phyloP scores from a whole-genome alignment of 2,797 vertebrate species.

The Gallinago nigripennis region DNA sequence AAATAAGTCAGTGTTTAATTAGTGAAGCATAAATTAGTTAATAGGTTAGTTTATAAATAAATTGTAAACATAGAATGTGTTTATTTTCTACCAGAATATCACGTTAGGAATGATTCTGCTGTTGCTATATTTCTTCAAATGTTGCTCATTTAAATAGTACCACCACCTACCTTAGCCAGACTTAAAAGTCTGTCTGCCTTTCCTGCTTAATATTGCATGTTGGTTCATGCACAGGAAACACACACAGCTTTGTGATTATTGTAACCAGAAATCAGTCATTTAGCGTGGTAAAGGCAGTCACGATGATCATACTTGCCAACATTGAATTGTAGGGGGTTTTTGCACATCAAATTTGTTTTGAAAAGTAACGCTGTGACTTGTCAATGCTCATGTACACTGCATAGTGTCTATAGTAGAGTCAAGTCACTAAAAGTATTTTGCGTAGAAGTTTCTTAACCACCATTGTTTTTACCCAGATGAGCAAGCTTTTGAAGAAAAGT shows the following conservation, averaged over 20 bases:
- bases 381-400: rapidly evolving
- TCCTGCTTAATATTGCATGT: neutral
- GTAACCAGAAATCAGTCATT: neutral
- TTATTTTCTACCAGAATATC: neutral
- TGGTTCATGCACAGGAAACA: neutral
- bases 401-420: rapidly evolving
- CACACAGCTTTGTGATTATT: neutral
- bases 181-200: neutral
- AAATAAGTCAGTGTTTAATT: neutral
- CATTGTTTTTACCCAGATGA: neutral
- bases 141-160: neutral
- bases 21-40: neutral
- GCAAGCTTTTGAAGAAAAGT: constrained; percentile 36
- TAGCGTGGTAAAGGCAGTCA: neutral
- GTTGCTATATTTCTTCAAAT: neutral
- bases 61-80: neutral
- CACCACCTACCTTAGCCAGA: neutral
- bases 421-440: neutral
- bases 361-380: neutral
- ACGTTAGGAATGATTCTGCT: neutral
- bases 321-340: rapidly evolving
- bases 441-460: rapidly evolving
- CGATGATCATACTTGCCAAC: no score
- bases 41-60: neutral
- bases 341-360: neutral